phyloP scores from a whole-genome alignment of 2,888 invertebrate species.

The Pseudococcus jackbeardsleyi region DNA sequence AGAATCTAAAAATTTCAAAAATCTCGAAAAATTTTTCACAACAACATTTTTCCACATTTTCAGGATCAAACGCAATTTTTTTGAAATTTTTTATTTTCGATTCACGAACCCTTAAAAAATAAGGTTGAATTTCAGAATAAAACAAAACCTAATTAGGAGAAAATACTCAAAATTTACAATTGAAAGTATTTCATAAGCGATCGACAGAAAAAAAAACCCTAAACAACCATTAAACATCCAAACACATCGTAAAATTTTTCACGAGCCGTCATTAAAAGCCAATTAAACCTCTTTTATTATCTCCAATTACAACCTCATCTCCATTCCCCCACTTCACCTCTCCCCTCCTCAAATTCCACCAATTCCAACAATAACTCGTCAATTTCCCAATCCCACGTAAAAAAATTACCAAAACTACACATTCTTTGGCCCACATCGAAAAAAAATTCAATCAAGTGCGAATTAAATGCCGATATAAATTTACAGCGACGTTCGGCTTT shows the following conservation, averaged over 20 bases:
- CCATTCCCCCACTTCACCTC: neutral
- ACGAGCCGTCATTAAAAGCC: neutral
- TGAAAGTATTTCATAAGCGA: too few relatives aligned
- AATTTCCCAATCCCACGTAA: neutral
- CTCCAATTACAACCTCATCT: neutral
- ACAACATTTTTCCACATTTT: too few relatives aligned
- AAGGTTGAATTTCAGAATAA: too few relatives aligned
- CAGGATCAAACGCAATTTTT: too few relatives aligned
- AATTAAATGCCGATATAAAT: constrained; percentile 52
- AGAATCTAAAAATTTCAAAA: too few relatives aligned
- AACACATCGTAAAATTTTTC: neutral
- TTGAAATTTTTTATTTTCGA: too few relatives aligned
- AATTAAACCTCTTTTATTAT: neutral
- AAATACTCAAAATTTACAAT: too few relatives aligned
- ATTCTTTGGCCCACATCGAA: neutral
- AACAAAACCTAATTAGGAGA: too few relatives aligned
- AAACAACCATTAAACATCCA: neutral
- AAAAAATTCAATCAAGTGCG: constrained; percentile 49
- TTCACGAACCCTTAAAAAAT: too few relatives aligned
- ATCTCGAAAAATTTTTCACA: too few relatives aligned
- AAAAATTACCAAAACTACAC: neutral
- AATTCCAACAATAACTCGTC: neutral
- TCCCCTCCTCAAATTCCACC: neutral
- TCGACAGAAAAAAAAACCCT: too few relatives aligned
- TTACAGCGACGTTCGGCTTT: constrained; percentile 51